Conservation (phyloP, 2,888 invertebrate genomes). For the Zygogramma bicolorata region DNA sequence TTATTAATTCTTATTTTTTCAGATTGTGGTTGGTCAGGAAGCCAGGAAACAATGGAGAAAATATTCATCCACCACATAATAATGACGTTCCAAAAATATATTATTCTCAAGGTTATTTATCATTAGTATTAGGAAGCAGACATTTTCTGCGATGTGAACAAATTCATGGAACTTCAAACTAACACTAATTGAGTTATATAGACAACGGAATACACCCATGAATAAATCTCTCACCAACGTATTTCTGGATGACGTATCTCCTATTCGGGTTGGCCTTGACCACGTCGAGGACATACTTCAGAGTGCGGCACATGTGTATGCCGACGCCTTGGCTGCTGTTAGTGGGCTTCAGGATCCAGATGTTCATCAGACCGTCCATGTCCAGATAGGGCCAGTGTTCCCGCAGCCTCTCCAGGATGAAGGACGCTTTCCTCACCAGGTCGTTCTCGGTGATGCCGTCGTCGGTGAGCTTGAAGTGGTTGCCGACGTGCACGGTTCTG, state of each 20-base stretch:
- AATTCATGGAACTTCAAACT: no score
- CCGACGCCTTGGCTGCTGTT: slow-evolving; percentile 86
- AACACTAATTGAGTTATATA: no score
- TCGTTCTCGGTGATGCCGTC: slow-evolving; percentile 49
- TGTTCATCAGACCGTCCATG: slow-evolving; percentile 84
- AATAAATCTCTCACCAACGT: slow-evolving; percentile 76
- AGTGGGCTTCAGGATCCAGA: slow-evolving; percentile 92
- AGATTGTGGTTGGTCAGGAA: no score
- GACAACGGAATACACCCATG: no score
- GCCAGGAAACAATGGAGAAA: no score
- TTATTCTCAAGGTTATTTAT: no score
- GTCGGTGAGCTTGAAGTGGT: slow-evolving; percentile 67
- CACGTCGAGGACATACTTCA: slow-evolving; percentile 78
- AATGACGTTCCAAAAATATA: no score
- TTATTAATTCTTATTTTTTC: no score
- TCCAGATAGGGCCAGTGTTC: slow-evolving; percentile 73
- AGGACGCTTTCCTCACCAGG: slow-evolving; percentile 68
- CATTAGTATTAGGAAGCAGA: no score
- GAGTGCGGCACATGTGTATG: slow-evolving; percentile 81
- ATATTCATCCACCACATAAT: no score
- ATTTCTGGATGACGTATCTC: slow-evolving; percentile 89
- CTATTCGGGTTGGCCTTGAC: slow-evolving; percentile 70
- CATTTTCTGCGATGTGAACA: no score
- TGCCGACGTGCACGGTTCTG: slow-evolving; percentile 72
- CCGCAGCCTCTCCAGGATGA: slow-evolving; percentile 72